Evolutionary conservation across 2,113 vertebrate genomes (phyloP).

Genomic region (Myodes glareolus): DNA sequence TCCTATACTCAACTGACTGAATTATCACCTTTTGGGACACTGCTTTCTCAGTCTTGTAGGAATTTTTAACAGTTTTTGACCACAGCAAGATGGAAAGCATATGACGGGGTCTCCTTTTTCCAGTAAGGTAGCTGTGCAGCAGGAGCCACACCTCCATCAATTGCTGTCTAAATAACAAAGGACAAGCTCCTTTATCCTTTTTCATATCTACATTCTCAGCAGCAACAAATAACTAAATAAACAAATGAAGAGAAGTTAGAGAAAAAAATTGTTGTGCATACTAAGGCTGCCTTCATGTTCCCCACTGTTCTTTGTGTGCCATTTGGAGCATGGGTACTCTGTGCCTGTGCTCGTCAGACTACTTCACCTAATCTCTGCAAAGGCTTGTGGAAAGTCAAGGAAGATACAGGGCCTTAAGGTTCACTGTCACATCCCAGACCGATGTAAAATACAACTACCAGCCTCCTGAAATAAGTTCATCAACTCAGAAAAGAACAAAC

Average conservation of each 20-base stretch:
- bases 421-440: slow-evolving; percentile 32
- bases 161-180: neutral
- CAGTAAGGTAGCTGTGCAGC: neutral
- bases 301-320: neutral
- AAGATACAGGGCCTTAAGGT: slow-evolving; percentile 65
- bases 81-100: neutral
- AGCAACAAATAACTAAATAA: neutral
- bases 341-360: neutral
- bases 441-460: slow-evolving; percentile 75
- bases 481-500: slow-evolving; percentile 77
- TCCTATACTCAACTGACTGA: neutral
- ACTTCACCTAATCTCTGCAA: slow-evolving; percentile 1
- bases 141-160: neutral
- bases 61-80: neutral
- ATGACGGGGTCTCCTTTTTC: neutral
- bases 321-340: neutral
- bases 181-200: neutral
- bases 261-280: neutral
- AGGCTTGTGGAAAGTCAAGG: slow-evolving; percentile 47
- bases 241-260: neutral
- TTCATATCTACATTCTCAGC: neutral
- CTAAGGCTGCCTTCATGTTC: neutral
- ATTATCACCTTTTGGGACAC: neutral
- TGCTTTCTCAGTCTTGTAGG: neutral
- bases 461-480: slow-evolving; percentile 77